Evolutionary conservation across 30 jellyfish, hydroid and myxozoan genomes (phyloP).

Genomic region (Cassiopea xamachana): DNA sequence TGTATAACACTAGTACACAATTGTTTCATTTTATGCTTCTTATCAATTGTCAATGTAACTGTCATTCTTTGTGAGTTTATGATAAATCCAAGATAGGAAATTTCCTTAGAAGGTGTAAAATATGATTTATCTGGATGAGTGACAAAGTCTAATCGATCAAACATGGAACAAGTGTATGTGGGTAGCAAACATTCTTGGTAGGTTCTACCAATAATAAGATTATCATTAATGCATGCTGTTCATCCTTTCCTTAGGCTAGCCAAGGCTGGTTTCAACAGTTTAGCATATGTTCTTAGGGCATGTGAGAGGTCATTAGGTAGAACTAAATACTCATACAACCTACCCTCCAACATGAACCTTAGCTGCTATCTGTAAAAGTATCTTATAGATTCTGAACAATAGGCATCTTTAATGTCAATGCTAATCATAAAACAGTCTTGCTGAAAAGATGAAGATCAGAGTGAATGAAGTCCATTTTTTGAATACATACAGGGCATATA

Average conservation of each 20-base stretch:
- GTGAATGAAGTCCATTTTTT: background rate
- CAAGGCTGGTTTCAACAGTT: background rate
- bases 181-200: background rate
- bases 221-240: background rate
- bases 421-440: no score
- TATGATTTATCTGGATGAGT: background rate
- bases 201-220: background rate
- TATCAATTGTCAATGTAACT: background rate
- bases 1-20: background rate
- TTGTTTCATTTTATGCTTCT: background rate
- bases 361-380: no score
- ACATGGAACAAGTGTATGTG: background rate
- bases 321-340: no score
- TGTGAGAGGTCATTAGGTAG: background rate
- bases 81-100: background rate
- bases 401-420: no score
- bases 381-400: no score
- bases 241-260: background rate
- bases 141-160: background rate
- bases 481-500: background rate
- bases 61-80: background rate
- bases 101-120: background rate
- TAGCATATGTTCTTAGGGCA: background rate
- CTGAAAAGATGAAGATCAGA: background rate
- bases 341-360: no score